These are phyloP conservation scores for Oryctes rhinoceros DNA, from an alignment of 1,140 invertebrate species.

Conservation along the genomic window DNA sequence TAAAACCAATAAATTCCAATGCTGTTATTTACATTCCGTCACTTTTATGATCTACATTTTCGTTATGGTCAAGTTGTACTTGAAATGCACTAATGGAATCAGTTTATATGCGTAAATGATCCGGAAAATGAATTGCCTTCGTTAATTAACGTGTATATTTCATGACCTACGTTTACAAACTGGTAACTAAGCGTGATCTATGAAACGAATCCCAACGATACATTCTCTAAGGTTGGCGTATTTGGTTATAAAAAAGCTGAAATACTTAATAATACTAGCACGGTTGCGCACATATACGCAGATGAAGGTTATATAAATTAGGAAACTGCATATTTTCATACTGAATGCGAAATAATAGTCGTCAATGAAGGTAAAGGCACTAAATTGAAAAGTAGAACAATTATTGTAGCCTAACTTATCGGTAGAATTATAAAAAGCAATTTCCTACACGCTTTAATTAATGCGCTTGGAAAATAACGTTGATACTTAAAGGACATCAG, in stretches of 20 bases:
- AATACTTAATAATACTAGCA: constrained; percentile 4
- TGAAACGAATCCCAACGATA: neutral
- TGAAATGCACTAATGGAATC: no score
- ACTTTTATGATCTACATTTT: no score
- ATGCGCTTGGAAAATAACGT: neutral
- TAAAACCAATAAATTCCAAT: no score
- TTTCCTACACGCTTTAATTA: neutral
- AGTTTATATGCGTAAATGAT: neutral
- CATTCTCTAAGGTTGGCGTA: neutral
- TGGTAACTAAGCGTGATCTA: neutral
- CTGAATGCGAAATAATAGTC: neutral
- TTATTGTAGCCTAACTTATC: neutral
- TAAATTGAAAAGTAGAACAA: neutral
- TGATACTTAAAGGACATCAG: no score
- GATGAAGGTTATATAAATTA: neutral
- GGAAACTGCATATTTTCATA: neutral
- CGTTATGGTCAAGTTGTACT: neutral
- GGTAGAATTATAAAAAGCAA: neutral
- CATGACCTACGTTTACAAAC: neutral
- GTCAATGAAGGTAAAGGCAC: neutral
- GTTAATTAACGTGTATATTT: neutral
- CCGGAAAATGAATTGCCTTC: constrained; percentile 10
- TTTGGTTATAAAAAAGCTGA: neutral
- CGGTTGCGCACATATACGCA: neutral
- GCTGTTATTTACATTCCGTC: no score